Conservation (phyloP, 2,113 vertebrate genomes). For the Gila orcuttii region DNA sequence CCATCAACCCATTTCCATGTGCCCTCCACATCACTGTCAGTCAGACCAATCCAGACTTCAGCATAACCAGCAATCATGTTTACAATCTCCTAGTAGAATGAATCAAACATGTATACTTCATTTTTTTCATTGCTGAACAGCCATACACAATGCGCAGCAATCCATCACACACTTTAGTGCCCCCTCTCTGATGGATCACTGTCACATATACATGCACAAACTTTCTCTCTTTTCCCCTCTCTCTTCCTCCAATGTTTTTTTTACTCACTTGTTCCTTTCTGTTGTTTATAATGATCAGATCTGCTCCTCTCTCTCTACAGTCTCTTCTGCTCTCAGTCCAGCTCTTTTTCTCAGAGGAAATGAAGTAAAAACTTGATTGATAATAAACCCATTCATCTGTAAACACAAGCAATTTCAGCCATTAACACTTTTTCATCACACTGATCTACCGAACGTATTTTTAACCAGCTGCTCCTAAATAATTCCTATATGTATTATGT, state of each 20-base stretch:
- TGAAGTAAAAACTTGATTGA: neutral
- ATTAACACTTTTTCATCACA: neutral
- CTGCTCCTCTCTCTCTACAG: constrained; percentile 7
- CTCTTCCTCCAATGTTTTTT: too few species aligned
- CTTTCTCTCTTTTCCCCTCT: too few species aligned
- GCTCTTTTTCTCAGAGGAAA: neutral
- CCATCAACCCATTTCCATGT: neutral
- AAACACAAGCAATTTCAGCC: neutral
- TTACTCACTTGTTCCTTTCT: neutral
- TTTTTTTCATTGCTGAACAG: too few species aligned
- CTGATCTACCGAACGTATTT: neutral
- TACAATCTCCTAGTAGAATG: neutral
- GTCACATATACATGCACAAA: too few species aligned
- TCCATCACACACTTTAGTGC: too few species aligned
- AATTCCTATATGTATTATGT: too few species aligned
- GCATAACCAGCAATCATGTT: neutral
- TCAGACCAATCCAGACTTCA: neutral
- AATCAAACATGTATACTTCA: too few species aligned
- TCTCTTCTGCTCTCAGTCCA: constrained; percentile 11
- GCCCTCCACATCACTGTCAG: neutral
- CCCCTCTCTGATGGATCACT: too few species aligned
- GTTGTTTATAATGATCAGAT: constrained; percentile 10
- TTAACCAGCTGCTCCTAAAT: too few species aligned
- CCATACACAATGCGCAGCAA: too few species aligned
- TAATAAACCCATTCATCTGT: neutral